These are phyloP conservation scores for Galeruca laticollis DNA, from an alignment of 2,888 invertebrate species.

Conservation along the genomic window DNA sequence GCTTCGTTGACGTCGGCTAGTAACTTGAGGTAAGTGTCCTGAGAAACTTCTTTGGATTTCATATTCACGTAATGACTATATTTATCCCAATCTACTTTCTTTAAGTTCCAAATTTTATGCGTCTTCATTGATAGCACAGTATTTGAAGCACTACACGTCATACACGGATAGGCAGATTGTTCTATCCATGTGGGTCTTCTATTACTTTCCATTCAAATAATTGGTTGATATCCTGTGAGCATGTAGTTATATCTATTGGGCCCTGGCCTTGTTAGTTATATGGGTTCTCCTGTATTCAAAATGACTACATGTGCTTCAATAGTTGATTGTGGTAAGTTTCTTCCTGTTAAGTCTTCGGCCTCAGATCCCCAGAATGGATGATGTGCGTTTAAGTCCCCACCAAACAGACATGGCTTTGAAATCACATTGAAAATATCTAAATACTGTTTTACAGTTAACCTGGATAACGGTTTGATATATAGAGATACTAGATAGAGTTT, in stretches of 20 bases:
- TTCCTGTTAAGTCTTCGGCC: neutral
- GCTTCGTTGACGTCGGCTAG: neutral
- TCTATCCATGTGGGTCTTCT: conserved; percentile 31
- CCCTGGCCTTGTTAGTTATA: conserved; percentile 1
- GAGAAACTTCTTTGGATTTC: conserved; percentile 4
- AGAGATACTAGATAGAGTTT: neutral
- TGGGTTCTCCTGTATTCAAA: conserved; percentile 24
- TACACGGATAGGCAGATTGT: conserved; percentile 31
- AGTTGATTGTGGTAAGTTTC: conserved; percentile 40
- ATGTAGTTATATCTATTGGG: conserved; percentile 27
- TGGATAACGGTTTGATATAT: too few relatives aligned
- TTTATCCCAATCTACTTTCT: conserved; percentile 12
- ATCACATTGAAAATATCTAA: too few relatives aligned
- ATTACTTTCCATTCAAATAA: conserved; percentile 23
- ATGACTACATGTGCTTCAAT: conserved; percentile 19
- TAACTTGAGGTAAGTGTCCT: conserved; percentile 16
- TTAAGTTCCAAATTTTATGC: conserved; percentile 29
- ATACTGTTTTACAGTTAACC: too few relatives aligned
- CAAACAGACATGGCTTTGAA: too few relatives aligned
- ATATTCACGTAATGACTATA: neutral
- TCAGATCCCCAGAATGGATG: too few relatives aligned
- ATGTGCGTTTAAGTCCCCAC: too few relatives aligned
- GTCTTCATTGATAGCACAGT: neutral
- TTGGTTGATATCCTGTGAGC: too few relatives aligned
- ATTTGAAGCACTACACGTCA: neutral